phyloP scores from a whole-genome alignment of 2,888 invertebrate genomes.

The Malachius bipustulatus region DNA sequence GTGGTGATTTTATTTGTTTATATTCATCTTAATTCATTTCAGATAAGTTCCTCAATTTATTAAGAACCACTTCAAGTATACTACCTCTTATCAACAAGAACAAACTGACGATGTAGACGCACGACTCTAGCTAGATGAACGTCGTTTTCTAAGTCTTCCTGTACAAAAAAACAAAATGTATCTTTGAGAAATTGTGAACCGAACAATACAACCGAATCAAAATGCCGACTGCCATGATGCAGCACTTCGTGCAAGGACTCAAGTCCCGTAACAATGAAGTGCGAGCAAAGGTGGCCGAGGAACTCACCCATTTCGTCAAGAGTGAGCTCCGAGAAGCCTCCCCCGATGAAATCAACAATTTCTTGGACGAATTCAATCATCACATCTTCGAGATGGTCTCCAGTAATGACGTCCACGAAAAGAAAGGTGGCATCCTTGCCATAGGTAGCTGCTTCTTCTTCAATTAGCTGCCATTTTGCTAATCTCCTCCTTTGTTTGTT shows the following conservation, averaged over 20 bases:
- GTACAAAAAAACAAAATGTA: too few relatives aligned
- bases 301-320: slow-evolving; percentile 81
- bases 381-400: slow-evolving; percentile 95
- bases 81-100: too few relatives aligned
- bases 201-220: slow-evolving; percentile 11
- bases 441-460: slow-evolving; percentile 48
- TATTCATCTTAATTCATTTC: too few relatives aligned
- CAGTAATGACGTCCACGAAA: slow-evolving; percentile 83
- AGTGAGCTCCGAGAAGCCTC: slow-evolving; percentile 83
- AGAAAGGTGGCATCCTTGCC: slow-evolving; percentile 89
- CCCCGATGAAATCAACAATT: slow-evolving; percentile 77
- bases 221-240: slow-evolving; percentile 53
- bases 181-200: too few relatives aligned
- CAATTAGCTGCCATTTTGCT: slow-evolving; percentile 15
- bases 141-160: too few relatives aligned
- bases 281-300: slow-evolving; percentile 76
- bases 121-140: too few relatives aligned
- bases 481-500: too few relatives aligned
- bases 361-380: slow-evolving; percentile 91
- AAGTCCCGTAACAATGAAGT: slow-evolving; percentile 80
- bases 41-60: too few relatives aligned
- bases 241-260: slow-evolving; percentile 72
- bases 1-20: too few relatives aligned
- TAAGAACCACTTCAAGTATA: too few relatives aligned
- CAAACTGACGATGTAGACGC: too few relatives aligned